Evolutionary conservation across 2,113 vertebrate genomes (phyloP), one percentile per base, ranked within the genome.

Genomic region (Piprites chloris): DNA sequence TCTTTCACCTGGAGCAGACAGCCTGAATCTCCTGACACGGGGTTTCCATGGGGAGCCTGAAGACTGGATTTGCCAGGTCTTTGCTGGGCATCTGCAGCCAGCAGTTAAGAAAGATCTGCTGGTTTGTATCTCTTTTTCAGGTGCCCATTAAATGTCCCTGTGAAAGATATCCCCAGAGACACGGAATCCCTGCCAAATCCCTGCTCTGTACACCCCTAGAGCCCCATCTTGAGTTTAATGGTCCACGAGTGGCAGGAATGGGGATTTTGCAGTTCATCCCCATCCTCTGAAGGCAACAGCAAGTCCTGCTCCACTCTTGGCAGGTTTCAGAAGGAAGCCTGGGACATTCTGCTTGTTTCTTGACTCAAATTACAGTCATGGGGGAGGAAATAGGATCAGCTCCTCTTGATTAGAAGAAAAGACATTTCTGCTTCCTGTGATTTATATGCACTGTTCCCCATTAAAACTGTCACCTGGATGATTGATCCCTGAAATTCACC

Each of bases 401-500:
- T 67, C 35, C 32, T 86, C 73, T 81, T 87, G 74, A 82, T 91
- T 68, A 93, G 58, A 61, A 91, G 87, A 85, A 91, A 75, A 87
- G 80, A 81, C 41, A 65, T 78, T 93, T 81, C 62, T 95, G 59
- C 17, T 92, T 91, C 80, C 58, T 72, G 49, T 75, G 61, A 91
- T 74, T 93, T 85, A 89, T 37, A 75, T 2, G 3, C n/a, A 42
- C 39, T 28, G 52, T 56, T 95, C 39, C 28, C 80, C 80, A 96
- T 75, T 92, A 89, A 72, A 96, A 85, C 52, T 68, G 91, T 87
- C 94, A 89, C 44, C 66, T 82, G 66, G 56, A 65, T 93, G 87
- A 95, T 0, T 72, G 86, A 93, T 81, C 66, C 62, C 74, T 94
- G 71, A 91, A 91, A 79, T 85, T 72, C 5, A 18, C 50, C 69